Percentiles rank a stretch among this genome's conserved stretches.
phyloP scores from a whole-genome alignment of 2,888 invertebrate genomes.

The Trissolcus brochymenae region DNA sequence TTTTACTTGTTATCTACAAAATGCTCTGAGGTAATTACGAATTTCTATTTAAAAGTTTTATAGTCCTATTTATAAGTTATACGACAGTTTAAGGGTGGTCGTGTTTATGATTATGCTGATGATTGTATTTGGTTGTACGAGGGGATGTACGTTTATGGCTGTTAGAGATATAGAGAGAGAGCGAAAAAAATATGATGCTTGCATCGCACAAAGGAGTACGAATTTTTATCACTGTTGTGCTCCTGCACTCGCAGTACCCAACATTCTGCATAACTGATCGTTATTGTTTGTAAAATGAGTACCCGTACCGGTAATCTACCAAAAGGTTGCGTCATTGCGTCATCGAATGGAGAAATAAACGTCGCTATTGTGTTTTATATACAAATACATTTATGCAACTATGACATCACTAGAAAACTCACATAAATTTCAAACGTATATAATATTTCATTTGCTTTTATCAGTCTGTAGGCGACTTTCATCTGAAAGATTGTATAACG shows the following conservation, averaged over 20 bases:
- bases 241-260: background rate
- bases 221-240: no score
- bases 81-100: no score
- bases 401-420: conserved; percentile 8
- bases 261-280: background rate
- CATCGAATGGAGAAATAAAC: background rate
- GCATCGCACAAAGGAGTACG: no score
- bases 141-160: no score
- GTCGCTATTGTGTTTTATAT: conserved; percentile 9
- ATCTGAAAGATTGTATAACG: no score
- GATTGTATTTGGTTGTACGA: no score
- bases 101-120: no score
- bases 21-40: no score
- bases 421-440: background rate
- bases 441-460: conserved; percentile 6
- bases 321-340: conserved; percentile 3
- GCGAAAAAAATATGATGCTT: background rate
- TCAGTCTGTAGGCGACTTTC: background rate
- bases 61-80: no score
- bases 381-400: conserved; percentile 7
- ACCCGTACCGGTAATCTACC: background rate
- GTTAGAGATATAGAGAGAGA: no score
- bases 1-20: no score
- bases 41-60: no score
- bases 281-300: conserved; percentile 8